Percentiles rank a stretch among this genome's conserved stretches.
Evolutionary conservation across 2,113 vertebrate genomes (phyloP).

Genomic region (Campylorhamphus procurvoides): DNA sequence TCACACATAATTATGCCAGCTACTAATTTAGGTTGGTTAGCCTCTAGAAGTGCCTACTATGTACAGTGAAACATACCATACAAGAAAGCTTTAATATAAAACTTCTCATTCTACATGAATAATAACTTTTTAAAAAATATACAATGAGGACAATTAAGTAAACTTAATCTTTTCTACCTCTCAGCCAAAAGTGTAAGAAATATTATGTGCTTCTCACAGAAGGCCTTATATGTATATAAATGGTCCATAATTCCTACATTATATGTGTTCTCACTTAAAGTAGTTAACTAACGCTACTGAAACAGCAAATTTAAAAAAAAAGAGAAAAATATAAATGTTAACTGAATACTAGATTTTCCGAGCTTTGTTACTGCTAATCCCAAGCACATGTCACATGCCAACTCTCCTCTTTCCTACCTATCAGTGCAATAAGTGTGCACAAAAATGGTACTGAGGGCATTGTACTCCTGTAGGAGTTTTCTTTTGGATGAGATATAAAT

Average conservation of each 20-base stretch:
- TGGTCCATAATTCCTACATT: not conserved
- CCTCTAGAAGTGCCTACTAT: not conserved
- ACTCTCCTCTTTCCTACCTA: not conserved
- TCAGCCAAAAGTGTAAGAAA: not conserved
- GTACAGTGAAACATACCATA: not conserved
- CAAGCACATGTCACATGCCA: not conserved
- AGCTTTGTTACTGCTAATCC: not conserved
- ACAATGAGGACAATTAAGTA: not conserved
- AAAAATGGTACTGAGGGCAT: not conserved
- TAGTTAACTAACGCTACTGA: not conserved
- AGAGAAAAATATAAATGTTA: not conserved
- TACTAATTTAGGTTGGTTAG: not conserved
- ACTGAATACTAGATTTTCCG: not conserved
- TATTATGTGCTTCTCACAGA: not conserved
- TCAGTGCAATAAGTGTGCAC: not conserved
- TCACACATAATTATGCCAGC: not conserved
- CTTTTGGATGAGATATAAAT: constrained; percentile 4
- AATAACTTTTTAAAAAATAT: not conserved
- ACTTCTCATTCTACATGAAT: not conserved
- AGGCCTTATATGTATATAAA: not conserved
- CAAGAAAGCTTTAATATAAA: not conserved
- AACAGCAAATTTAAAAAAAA: accelerated
- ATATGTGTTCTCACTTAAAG: not conserved
- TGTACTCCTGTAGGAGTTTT: constrained; percentile 5
- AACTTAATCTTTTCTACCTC: not conserved